Conservation (phyloP, 2,113 vertebrate genomes). For the Mus pahari region DNA sequence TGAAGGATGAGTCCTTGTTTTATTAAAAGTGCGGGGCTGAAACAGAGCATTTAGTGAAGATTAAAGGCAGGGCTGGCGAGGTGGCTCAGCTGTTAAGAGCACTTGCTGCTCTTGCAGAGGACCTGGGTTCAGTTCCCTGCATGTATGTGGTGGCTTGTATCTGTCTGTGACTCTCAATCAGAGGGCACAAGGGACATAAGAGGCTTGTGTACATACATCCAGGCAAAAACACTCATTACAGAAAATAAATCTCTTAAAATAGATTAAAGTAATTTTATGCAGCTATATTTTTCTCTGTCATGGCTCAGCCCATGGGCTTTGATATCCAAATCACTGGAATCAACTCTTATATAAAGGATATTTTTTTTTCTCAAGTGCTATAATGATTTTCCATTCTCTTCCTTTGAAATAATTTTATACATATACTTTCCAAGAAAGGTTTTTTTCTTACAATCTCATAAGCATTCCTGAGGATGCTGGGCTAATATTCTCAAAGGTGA, state of each 20-base stretch:
- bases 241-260: background rate
- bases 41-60: constrained; percentile 1
- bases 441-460: constrained; percentile 26
- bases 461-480: background rate
- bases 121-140: background rate
- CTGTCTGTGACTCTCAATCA: background rate
- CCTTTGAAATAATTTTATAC: constrained; percentile 15
- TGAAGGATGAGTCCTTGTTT: background rate
- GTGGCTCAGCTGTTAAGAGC: background rate
- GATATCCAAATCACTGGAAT: constrained; percentile 20
- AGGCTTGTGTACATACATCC: background rate
- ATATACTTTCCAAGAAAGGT: background rate
- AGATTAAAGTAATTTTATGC: constrained; percentile 3
- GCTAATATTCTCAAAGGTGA: background rate
- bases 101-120: background rate
- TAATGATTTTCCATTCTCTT: background rate
- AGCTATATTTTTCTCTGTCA: background rate
- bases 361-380: background rate
- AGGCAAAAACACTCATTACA: background rate
- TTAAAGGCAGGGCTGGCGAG: background rate
- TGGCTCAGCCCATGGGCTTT: background rate
- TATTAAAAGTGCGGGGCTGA: constrained; percentile 11
- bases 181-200: background rate
- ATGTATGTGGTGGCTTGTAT: background rate
- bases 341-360: background rate